A percentile compares a stretch with the other conserved stretches of the same genome.
Evolutionary conservation across 2,113 vertebrate genomes (phyloP).

Genomic region (Sinocyclocheilus anophthalmus): DNA sequence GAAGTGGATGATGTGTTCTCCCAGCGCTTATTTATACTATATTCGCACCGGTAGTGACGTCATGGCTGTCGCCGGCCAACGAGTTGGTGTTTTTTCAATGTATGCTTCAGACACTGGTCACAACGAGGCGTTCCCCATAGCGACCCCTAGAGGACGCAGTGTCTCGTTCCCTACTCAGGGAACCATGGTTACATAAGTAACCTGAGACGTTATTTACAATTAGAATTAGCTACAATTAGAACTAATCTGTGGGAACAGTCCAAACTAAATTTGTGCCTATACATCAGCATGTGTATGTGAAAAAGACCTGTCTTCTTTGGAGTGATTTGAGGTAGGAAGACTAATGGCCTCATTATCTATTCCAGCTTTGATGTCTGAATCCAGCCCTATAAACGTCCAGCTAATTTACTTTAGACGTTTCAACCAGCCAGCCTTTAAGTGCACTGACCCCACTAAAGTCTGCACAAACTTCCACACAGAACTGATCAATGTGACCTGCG

Average conservation of each 20-base stretch:
- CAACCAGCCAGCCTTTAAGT: constrained; percentile 27
- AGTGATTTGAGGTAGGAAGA: constrained; percentile 33
- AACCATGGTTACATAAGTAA: too few species aligned
- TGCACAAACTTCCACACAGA: neutral
- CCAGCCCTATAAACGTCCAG: constrained; percentile 24
- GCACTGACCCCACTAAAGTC: constrained; percentile 28
- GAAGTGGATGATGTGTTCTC: too few species aligned
- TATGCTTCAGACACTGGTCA: too few species aligned
- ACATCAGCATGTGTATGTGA: neutral
- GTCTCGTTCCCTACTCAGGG: too few species aligned
- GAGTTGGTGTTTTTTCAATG: too few species aligned
- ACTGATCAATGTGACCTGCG: constrained; percentile 22
- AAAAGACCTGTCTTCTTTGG: constrained; percentile 2
- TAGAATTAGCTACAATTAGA: constrained; percentile 39
- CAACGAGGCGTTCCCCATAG: too few species aligned
- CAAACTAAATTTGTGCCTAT: constrained; percentile 20
- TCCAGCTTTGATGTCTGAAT: constrained; percentile 46
- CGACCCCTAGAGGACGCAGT: too few species aligned
- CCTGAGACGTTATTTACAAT: too few species aligned
- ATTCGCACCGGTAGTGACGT: too few species aligned
- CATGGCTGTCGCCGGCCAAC: too few species aligned
- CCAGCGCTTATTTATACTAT: too few species aligned
- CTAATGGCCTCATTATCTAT: constrained; percentile 60
- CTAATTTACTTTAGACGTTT: constrained; percentile 43
- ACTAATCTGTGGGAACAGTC: constrained; percentile 25